phyloP scores from a whole-genome alignment of 2,113 vertebrate species.

The Marmota monax region DNA sequence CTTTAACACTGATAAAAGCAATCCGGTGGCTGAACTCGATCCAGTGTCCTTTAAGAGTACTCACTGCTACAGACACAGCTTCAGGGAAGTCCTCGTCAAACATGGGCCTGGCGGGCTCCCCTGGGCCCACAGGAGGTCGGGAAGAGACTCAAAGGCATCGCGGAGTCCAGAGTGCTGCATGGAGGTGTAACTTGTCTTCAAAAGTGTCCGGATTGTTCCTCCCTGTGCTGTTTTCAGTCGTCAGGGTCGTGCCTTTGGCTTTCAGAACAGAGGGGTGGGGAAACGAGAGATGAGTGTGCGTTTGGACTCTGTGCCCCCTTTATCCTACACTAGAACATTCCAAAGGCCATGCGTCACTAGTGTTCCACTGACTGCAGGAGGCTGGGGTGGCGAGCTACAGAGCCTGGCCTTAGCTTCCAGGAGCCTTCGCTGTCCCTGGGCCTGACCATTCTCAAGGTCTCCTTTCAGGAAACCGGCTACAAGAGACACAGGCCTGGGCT shows the following conservation, averaged over 20 bases:
- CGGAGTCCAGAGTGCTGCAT: constrained; percentile 93
- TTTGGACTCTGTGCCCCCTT: not conserved
- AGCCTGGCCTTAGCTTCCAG: not conserved
- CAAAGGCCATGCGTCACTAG: not conserved
- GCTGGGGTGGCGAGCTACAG: not conserved
- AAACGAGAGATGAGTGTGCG: constrained; percentile 69
- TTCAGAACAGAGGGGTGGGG: constrained; percentile 78
- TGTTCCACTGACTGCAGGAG: not conserved
- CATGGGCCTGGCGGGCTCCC: constrained; percentile 93
- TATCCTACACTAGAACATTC: not conserved
- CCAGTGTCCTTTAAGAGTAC: constrained; percentile 85
- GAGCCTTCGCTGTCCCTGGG: not conserved
- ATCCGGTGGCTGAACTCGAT: constrained; percentile 87
- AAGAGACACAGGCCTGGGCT: not conserved
- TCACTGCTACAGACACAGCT: constrained; percentile 93
- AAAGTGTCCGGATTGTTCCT: constrained; percentile 89
- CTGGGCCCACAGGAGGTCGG: constrained; percentile 96
- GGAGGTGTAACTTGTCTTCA: constrained; percentile 90
- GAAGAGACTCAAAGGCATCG: constrained; percentile 95
- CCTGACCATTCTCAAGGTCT: not conserved
- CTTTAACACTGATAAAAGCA: constrained; percentile 90
- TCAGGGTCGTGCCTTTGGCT: constrained; percentile 99
- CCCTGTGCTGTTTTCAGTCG: constrained; percentile 89
- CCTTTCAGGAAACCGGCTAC: not conserved
- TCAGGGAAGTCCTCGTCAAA: constrained; percentile 92